phyloP scores from a whole-genome alignment of 2,113 vertebrate species.

The Peucedramus taeniatus region DNA sequence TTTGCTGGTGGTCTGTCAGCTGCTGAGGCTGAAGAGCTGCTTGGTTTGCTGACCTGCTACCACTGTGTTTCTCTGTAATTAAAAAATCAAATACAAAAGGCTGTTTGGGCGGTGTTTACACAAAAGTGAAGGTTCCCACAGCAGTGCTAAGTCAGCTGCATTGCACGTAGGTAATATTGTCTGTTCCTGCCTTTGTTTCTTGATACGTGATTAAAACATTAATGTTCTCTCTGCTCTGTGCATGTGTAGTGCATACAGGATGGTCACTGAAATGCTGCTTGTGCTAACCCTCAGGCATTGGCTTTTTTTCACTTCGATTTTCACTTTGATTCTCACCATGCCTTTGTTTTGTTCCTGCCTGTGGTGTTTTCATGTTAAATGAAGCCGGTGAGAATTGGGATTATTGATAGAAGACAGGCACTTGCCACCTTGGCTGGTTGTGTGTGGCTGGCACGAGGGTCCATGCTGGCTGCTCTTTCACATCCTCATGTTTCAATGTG shows the following conservation, averaged over 20 bases:
- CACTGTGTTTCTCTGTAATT: not conserved
- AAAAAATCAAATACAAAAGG: constrained; percentile 13
- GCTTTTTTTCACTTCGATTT: not conserved
- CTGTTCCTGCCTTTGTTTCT: constrained; percentile 54
- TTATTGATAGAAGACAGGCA: not conserved
- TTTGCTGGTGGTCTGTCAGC: not conserved
- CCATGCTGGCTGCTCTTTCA: not conserved
- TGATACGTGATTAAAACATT: not conserved
- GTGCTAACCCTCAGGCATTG: not conserved
- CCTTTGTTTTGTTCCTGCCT: not conserved
- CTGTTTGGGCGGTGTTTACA: constrained; percentile 7
- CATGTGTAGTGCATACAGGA: not conserved
- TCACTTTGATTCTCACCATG: not conserved
- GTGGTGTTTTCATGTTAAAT: not conserved
- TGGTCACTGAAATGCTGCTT: not conserved
- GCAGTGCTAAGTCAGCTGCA: not conserved
- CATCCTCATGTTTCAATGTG: not conserved
- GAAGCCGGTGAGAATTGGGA: not conserved
- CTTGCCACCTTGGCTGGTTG: not conserved
- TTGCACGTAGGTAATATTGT: not conserved
- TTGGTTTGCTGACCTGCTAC: not conserved
- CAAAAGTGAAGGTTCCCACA: constrained; percentile 38
- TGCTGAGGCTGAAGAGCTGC: not conserved
- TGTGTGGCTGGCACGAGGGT: not conserved
- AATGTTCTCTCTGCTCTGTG: not conserved